Evolutionary conservation across 2,888 invertebrate species (phyloP).

Genomic region (Eledona agricola): DNA sequence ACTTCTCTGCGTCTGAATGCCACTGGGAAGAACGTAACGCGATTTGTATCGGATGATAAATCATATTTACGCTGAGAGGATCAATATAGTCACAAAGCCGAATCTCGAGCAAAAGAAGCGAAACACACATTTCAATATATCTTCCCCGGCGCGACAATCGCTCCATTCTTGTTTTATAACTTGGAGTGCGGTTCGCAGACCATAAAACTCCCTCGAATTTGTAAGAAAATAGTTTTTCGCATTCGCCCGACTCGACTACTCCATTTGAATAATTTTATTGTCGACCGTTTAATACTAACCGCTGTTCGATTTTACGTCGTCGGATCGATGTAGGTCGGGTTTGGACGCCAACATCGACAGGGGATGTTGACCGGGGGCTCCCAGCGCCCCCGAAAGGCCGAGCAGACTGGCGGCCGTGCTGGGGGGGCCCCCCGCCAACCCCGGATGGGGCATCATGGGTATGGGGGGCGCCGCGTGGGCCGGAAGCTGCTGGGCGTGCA

Average conservation of each 20-base stretch:
- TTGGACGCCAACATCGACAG: slow-evolving; percentile 80
- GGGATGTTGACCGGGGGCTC: slow-evolving; percentile 75
- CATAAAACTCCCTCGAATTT: slow-evolving; percentile 47
- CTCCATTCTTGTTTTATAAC: slow-evolving; percentile 43
- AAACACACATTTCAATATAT: slow-evolving; percentile 43
- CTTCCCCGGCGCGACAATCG: slow-evolving; percentile 35
- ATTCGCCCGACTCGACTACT: slow-evolving; percentile 3
- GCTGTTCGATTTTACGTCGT: slow-evolving; percentile 79
- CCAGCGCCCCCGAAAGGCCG: slow-evolving; percentile 69
- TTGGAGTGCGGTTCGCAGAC: slow-evolving; percentile 45
- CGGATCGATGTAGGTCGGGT: slow-evolving; percentile 79
- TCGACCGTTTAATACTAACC: slow-evolving; percentile 66
- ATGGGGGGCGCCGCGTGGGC: slow-evolving; percentile 78
- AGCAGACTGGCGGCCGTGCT: slow-evolving; percentile 69
- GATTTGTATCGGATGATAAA: slow-evolving; percentile 56
- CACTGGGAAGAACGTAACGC: slow-evolving; percentile 53
- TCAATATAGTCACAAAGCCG: slow-evolving; percentile 42
- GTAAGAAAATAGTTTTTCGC: slow-evolving; percentile 40
- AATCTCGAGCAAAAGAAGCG: slow-evolving; percentile 38
- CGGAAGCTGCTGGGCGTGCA: slow-evolving; percentile 89
- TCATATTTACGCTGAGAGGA: slow-evolving; percentile 51
- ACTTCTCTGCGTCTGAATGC: no score
- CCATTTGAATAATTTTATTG: slow-evolving; percentile 27
- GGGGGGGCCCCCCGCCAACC: slow-evolving; percentile 66
- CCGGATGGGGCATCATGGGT: slow-evolving; percentile 76